Conservation (phyloP, 2,113 vertebrate genomes). For the Hucho hucho region DNA sequence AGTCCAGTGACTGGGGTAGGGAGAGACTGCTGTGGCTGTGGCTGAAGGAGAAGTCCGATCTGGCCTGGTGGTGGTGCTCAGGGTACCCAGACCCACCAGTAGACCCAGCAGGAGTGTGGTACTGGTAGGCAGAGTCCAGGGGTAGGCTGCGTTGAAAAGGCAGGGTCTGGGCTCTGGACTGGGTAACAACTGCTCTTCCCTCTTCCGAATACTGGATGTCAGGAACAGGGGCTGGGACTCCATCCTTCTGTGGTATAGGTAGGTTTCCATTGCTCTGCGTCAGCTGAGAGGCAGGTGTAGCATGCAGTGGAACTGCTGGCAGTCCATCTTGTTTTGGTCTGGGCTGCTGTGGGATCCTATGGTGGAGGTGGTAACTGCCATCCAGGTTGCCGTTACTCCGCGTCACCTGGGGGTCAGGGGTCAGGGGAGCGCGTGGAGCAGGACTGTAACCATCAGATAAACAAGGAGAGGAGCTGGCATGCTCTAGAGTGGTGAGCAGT, state of each 20-base stretch:
- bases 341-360: not conserved
- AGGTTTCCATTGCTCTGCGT: not conserved
- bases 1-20: constrained; percentile 6
- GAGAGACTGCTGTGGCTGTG: constrained; percentile 24
- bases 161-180: too few relatives aligned
- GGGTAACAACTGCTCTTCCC: not conserved
- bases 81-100: not conserved
- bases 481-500: not conserved
- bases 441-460: constrained; percentile 10
- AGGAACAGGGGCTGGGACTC: constrained; percentile 28
- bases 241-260: not conserved
- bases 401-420: constrained; percentile 14
- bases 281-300: constrained; percentile 3
- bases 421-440: not conserved
- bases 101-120: not conserved
- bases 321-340: constrained; percentile 29
- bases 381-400: constrained; percentile 21
- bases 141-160: constrained; percentile 31
- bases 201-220: constrained; percentile 64
- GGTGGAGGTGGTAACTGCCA: too few relatives aligned
- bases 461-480: constrained; percentile 36
- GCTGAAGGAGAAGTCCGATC: constrained; percentile 2
- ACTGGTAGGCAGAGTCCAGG: not conserved
- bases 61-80: not conserved
- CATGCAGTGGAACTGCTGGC: not conserved